Base-by-base conservation (phyloP, 64 coral and sea anemone species). In the Stichodactyla mertensii region DNA sequence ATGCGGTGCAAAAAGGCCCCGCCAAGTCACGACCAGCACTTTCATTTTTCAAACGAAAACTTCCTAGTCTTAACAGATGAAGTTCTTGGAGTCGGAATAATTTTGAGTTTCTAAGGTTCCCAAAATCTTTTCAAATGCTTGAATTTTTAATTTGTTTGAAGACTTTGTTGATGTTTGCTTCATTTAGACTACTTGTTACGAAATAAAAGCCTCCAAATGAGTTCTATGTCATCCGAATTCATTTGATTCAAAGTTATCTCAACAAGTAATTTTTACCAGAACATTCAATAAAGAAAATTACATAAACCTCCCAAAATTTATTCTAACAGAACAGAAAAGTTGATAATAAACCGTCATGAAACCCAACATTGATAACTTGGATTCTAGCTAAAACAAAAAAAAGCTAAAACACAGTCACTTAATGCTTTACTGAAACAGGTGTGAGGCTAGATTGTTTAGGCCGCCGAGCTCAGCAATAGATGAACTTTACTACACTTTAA, bases 121-220 rank as follows among this genome's bases (percentile, higher is more conserved):
- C 4, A 16, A 53, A 53, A 81, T n/a, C 51, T 28, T 81, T 55
- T 85, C 51, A 89, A 84, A 84, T 57, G 64, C 54, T 45, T 58
- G 15, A 55, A 84, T 60, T 86, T 88, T 86, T 90, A 85, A 90
- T 78, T 85, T 90, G 52, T 56, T 90, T 85, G 86, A 16, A 10
- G n/a, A 78, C 56, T 61, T 28, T 86, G 84, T 90, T 90, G 89
- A 86, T 86, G 36, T 80, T 61, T 86, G 89, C 67, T 90, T 90
- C 83, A 90, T 90, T 86, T 85, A 78, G 78, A 57, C 54, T 67
- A 77, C 24, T 80, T 90, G 82, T 86, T 61, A 59, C 55, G 71
- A 84, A 60, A 79, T 78, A 86, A 79, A 86, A 80, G 31, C 71
- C 36, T 13, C 27, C 69, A 86, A 90, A 52, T 90, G 78, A 53